A percentile compares a stretch with the other conserved stretches of the same genome.
These are phyloP conservation scores for Andrena bicolor DNA, from an alignment of 2,888 invertebrate species.

Conservation along the genomic window DNA sequence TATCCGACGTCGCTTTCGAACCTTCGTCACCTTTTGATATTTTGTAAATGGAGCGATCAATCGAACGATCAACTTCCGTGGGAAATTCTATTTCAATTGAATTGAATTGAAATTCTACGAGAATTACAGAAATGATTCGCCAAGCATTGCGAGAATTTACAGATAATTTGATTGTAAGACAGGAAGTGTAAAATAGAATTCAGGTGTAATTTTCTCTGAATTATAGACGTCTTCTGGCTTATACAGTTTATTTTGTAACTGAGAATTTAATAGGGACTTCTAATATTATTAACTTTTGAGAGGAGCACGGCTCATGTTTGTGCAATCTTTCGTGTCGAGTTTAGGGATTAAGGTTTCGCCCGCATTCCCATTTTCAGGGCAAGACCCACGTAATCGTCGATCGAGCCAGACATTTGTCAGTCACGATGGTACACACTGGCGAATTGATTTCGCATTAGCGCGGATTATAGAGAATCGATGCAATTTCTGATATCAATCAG, in stretches of 20 bases:
- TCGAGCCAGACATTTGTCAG: slow-evolving; percentile 5
- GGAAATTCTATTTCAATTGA: not conserved
- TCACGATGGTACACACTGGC: slow-evolving; percentile 6
- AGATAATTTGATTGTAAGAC: too few relatives aligned
- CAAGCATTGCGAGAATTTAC: too few relatives aligned
- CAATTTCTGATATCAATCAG: slow-evolving; percentile 75
- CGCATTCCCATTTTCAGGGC: not conserved
- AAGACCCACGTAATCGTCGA: not conserved
- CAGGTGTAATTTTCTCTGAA: too few relatives aligned
- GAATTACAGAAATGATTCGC: not conserved
- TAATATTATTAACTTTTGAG: too few relatives aligned
- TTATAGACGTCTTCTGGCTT: too few relatives aligned
- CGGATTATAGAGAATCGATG: slow-evolving; percentile 62
- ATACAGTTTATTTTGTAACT: too few relatives aligned
- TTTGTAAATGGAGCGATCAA: not conserved
- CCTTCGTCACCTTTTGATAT: not conserved
- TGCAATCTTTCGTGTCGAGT: too few relatives aligned
- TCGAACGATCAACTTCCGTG: not conserved
- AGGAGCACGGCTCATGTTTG: too few relatives aligned
- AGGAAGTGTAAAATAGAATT: too few relatives aligned
- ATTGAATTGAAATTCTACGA: too few relatives aligned
- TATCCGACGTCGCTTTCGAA: not conserved
- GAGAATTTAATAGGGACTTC: too few relatives aligned
- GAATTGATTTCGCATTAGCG: slow-evolving; percentile 59
- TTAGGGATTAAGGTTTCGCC: too few relatives aligned